Base-by-base conservation (phyloP, 2,888 invertebrate genomes). In the Lithophane semibrunnea region DNA sequence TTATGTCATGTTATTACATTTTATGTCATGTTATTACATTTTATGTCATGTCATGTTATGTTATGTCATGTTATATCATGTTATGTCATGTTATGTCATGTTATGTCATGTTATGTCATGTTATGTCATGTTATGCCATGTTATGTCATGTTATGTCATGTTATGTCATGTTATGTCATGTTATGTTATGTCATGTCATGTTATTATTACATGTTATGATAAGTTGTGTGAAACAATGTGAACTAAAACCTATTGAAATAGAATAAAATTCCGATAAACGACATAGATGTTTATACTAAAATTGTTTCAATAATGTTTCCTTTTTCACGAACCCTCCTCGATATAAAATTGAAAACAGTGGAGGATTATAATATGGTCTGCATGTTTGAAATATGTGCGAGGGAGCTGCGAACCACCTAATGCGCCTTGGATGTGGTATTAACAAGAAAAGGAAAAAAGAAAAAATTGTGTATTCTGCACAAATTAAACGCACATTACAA, bases 311-410 rank as follows among this genome's bases (percentile, higher is more conserved):
- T 69, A 74, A 49, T 82, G 68, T 82, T 80, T 65, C 73, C 65
- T 80, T 83, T 85, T 84, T 78, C 78, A 79, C 66, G 76, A 87
- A 82, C 80, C 77, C 78, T 61, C 77, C 70, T 85, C 84, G 18
- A 68, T 78, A 84, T 86, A 86, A 86, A 87, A 88, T 86, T 84
- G 82, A 72, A 89, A 90, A 87, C 86, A 86, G 81, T 82, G 42
- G 71, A 70, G 88, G 85, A 88, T 89, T 90, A 87, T 82, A 83
- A 83, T 72, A 75, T 77, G 74, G 85, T 71, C 64, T 65, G 47
- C n/a, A 60, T 7, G 75, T 77, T 69, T 77, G 82, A 82, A 69
- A 75, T 84, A 85, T 86, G 80, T 74, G 76, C 69, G 52, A 65
- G 37, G 60, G 61, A 84, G 74, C 74, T 84, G 69, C 64, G 74